Percentiles rank a stretch among this genome's conserved stretches.
Evolutionary conservation across 2,888 invertebrate genomes (phyloP).

Genomic region (Steinernema carpocapsae): DNA sequence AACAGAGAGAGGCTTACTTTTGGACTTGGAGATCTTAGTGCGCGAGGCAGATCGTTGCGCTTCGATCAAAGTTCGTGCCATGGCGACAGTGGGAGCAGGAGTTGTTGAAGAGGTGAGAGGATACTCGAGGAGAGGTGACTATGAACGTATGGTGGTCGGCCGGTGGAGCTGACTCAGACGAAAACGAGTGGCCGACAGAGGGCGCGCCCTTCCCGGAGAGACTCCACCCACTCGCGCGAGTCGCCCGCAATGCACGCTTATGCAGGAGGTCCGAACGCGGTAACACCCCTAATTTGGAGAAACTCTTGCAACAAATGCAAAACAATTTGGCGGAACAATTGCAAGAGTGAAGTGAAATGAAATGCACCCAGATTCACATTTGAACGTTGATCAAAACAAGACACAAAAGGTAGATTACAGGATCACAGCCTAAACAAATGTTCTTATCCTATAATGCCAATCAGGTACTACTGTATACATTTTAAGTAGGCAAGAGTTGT

Average conservation of each 20-base stretch:
- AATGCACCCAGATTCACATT: too few relatives aligned
- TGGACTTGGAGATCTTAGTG: constrained; percentile 18
- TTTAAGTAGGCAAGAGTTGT: too few relatives aligned
- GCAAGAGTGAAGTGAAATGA: too few relatives aligned
- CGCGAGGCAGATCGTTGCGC: constrained; percentile 7
- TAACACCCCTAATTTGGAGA: not conserved
- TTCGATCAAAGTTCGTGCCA: constrained; percentile 28
- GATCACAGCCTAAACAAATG: too few relatives aligned
- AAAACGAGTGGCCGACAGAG: constrained; percentile 31
- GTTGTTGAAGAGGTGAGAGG: constrained; percentile 17
- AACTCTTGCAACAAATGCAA: too few relatives aligned
- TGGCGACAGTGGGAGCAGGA: not conserved
- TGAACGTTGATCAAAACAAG: too few relatives aligned
- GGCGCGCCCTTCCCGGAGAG: constrained; percentile 26
- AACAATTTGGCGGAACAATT: too few relatives aligned
- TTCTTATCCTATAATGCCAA: too few relatives aligned
- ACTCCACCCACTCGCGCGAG: constrained; percentile 30
- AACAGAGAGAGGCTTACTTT: not conserved
- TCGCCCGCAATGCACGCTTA: not conserved
- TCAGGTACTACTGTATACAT: too few relatives aligned
- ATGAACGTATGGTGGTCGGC: constrained; percentile 32
- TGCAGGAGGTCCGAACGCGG: constrained; percentile 28
- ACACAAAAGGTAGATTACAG: too few relatives aligned
- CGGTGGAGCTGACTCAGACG: constrained; percentile 32
- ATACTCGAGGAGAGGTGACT: constrained; percentile 16